Evolutionary conservation across 2,113 vertebrate species (phyloP), one percentile per base, ranked within the genome.

Genomic region (Paralichthys olivaceus): DNA sequence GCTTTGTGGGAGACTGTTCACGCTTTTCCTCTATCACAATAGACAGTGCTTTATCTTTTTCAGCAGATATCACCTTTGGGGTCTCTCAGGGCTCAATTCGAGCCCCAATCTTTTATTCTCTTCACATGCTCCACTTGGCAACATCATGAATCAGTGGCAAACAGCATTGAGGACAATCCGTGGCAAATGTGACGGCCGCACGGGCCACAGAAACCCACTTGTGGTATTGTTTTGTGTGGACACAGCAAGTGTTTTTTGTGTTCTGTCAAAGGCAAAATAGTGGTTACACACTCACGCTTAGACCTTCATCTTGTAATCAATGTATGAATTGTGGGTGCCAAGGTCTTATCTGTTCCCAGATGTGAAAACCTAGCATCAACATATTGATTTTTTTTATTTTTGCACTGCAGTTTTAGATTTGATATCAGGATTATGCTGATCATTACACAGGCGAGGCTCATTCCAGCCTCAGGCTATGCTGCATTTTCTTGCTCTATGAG

Each of bases 111-210:
- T 83, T 86, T 83, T 79, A 80, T 82, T 85, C 77, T 78, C 75
- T 72, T 72, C 71, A 37, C 77, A 88, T 72, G 70, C 74, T 84
- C 60, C 34, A 72, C 83, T 84, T 82, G 75, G 70, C 81, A 90
- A 76, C 65, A 75, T 57, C 83, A 87, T 91, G 86, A 89, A 92
- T 91, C 90, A 91, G 69, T 45, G 28, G 68, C 59, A 49, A 78
- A 61, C 28, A 34, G 54, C 76, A 51, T 58, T 23, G 23, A 68
- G 28, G 26, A 25, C 25, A 60, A 63, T 43, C 63, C 53, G 70
- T 43, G 37, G 45, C 56, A 34, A 58, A 67, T 51, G 19, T 47
- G 63, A 65, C 1, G 49, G 59, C 59, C 58, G 40, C 17, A 23
- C 26, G 53, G 59, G 60, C 79, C 67, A 45, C 37, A 47, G 71